A percentile compares a stretch with the other conserved stretches of the same genome.
Conservation (phyloP, 2,888 invertebrate genomes). For the Dione juno region DNA sequence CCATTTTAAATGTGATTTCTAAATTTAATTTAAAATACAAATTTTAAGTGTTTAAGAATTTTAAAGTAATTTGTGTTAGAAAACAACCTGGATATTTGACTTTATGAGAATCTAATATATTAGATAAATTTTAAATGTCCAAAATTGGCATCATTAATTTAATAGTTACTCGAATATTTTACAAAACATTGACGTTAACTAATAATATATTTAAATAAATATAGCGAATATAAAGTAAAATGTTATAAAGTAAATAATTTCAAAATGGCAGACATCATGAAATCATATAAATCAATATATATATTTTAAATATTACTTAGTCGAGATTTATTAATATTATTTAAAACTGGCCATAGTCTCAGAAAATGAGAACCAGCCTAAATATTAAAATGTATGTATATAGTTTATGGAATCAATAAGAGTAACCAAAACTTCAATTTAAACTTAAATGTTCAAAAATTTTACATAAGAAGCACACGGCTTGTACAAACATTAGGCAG, state of each 20-base stretch:
- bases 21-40: too few species aligned
- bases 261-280: not conserved
- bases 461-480: too few species aligned
- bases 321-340: not conserved
- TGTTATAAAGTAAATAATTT: not conserved
- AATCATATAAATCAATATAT: not conserved
- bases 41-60: too few species aligned
- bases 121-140: too few species aligned
- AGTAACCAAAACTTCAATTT: too few species aligned
- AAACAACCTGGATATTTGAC: too few species aligned
- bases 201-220: not conserved
- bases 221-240: not conserved
- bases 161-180: not conserved
- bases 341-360: not conserved
- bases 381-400: not conserved
- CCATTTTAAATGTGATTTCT: not conserved
- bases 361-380: too few species aligned
- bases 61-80: too few species aligned
- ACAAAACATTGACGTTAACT: constrained; percentile 1
- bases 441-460: too few species aligned
- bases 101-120: too few species aligned
- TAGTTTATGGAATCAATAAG: too few species aligned
- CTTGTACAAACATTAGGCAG: not conserved
- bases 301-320: not conserved
- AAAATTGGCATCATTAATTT: too few species aligned